Evolutionary conservation across 2,888 invertebrate species (phyloP).

Genomic region (Cryptocephalus primarius): DNA sequence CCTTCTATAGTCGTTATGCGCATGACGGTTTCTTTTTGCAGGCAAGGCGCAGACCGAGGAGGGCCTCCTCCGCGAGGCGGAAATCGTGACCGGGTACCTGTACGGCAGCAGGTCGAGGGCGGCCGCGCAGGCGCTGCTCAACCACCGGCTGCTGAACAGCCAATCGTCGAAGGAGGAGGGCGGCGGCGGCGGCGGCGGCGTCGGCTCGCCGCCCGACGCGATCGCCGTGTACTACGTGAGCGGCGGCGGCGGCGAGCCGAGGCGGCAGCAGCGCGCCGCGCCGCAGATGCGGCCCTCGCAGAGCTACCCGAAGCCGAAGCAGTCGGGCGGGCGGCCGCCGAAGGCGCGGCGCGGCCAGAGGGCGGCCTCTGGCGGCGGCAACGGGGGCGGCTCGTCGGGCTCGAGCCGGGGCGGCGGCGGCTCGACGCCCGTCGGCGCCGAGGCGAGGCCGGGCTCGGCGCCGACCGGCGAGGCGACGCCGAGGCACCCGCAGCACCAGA

Average conservation of each 20-base stretch:
- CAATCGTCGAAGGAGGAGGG: constrained; percentile 20
- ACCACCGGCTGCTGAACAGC: constrained; percentile 28
- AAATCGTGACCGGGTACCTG: constrained; percentile 45
- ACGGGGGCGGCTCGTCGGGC: constrained; percentile 41
- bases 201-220: constrained; percentile 17
- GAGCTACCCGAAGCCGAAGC: constrained; percentile 39
- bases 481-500: neutral
- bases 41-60: constrained; percentile 31
- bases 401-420: constrained; percentile 41
- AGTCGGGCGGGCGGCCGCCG: constrained; percentile 12
- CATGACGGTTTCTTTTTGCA: constrained; percentile 6
- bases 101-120: constrained; percentile 44
- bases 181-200: constrained; percentile 19
- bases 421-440: constrained; percentile 34
- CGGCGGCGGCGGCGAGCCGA: constrained; percentile 18
- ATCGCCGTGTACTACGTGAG: constrained; percentile 32
- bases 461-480: constrained; percentile 32
- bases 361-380: constrained; percentile 28
- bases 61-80: constrained; percentile 43
- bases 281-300: constrained; percentile 40
- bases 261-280: constrained; percentile 1
- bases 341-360: constrained; percentile 10
- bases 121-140: constrained; percentile 40
- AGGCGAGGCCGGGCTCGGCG: constrained; percentile 42
- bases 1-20: too few relatives aligned